Evolutionary conservation across 2,888 invertebrate species (phyloP).

Genomic region (Leptinotarsa peninsularis): DNA sequence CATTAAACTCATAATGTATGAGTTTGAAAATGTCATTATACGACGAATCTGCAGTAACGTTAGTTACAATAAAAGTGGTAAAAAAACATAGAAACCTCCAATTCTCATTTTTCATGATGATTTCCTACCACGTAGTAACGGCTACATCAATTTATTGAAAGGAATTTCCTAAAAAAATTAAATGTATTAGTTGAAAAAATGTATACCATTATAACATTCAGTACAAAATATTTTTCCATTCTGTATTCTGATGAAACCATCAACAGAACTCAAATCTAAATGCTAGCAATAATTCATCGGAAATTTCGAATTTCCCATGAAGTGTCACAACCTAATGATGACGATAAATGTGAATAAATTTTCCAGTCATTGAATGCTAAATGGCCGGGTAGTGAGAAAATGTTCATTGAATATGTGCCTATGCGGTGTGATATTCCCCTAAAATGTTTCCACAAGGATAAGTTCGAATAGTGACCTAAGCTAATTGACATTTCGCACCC

Average conservation of each 20-base stretch:
- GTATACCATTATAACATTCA: no score
- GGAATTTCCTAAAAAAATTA: no score
- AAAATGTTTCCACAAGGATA: constrained; percentile 58
- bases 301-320: constrained; percentile 25
- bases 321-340: constrained; percentile 31
- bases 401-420: constrained; percentile 56
- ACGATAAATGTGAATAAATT: constrained; percentile 60
- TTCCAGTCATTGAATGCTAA: constrained; percentile 64
- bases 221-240: no score
- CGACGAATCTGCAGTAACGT: no score
- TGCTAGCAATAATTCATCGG: constrained; percentile 20
- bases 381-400: constrained; percentile 61
- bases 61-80: no score
- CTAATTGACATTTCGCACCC: constrained; percentile 60
- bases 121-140: no score
- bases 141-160: no score
- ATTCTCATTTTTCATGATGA: no score
- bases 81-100: no score
- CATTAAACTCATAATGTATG: no score
- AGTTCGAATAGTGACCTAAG: constrained; percentile 55
- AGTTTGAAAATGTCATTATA: no score
- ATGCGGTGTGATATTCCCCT: constrained; percentile 56
- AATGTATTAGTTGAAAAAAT: no score
- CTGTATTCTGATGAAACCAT: background rate
- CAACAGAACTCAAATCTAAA: background rate